These are phyloP conservation scores for Tachina fera DNA, from an alignment of 2,888 invertebrate species.

Conservation along the genomic window DNA sequence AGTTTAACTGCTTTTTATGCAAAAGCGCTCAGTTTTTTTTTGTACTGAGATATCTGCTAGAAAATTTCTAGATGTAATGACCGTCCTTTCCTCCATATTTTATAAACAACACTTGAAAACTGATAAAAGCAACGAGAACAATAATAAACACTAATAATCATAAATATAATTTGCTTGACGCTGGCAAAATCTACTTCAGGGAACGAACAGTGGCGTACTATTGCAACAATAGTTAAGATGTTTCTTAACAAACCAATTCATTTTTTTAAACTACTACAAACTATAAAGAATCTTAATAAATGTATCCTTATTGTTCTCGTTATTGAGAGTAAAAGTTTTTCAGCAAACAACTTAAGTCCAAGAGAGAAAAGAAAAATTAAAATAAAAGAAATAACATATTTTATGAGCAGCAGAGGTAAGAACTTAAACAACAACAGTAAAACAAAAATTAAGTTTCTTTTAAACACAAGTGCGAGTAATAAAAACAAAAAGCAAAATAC, in stretches of 20 bases:
- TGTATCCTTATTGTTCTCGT: not conserved
- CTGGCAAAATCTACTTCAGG: slow-evolving; percentile 1
- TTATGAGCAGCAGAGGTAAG: slow-evolving; percentile 16
- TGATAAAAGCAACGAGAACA: not conserved
- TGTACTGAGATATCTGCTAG: too few species aligned
- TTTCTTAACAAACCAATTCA: slow-evolving; percentile 13
- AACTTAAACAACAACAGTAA: slow-evolving; percentile 1
- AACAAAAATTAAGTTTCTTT: slow-evolving; percentile 2
- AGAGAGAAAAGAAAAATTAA: not conserved
- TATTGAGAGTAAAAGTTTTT: slow-evolving; percentile 12
- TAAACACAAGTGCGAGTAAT: slow-evolving; percentile 15
- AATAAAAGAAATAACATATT: slow-evolving; percentile 7
- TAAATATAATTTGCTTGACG: slow-evolving; percentile 46
- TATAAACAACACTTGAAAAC: not conserved
- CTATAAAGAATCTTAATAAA: slow-evolving; percentile 23
- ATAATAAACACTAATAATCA: slow-evolving; percentile 30
- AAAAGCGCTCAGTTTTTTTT: too few species aligned
- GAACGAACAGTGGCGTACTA: not conserved
- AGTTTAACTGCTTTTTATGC: too few species aligned
- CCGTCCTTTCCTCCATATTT: too few species aligned
- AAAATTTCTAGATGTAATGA: too few species aligned
- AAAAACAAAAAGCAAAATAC: slow-evolving; percentile 2
- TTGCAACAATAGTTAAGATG: not conserved
- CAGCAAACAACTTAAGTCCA: slow-evolving; percentile 4
- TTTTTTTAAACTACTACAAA: slow-evolving; percentile 23